Conservation (phyloP, 2,113 vertebrate species). For the Heterocephalus glaber region DNA sequence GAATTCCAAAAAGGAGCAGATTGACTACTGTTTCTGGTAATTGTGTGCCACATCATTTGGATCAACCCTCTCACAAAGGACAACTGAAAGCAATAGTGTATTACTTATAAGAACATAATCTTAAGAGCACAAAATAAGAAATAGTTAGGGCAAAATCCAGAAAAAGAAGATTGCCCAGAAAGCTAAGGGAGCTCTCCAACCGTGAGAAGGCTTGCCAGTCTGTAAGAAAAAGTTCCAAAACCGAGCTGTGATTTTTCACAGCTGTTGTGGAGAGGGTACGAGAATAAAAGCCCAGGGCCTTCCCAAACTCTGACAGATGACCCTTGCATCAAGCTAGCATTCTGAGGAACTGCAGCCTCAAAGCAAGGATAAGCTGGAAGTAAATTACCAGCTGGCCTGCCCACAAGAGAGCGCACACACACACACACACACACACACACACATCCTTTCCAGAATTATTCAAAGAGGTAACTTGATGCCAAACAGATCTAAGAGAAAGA, state of each 20-base stretch:
- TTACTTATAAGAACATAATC: neutral
- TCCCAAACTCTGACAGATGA: neutral
- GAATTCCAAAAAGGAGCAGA: neutral
- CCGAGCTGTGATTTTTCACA: neutral
- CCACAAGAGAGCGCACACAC: rapidly evolving
- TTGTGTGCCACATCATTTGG: neutral
- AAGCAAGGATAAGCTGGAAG: neutral
- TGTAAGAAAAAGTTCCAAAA: neutral
- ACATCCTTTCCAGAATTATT: neutral
- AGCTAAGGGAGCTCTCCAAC: neutral
- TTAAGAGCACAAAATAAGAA: neutral
- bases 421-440: neutral
- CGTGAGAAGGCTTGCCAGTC: neutral
- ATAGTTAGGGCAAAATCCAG: neutral
- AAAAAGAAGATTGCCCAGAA: neutral
- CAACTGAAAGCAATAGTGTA: neutral
- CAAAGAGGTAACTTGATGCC: neutral
- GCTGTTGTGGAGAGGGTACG: neutral
- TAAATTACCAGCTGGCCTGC: too few relatives aligned
- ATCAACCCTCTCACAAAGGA: neutral
- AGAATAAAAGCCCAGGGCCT: neutral
- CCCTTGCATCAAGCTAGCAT: neutral
- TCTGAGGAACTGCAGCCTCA: neutral
- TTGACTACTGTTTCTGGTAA: neutral
- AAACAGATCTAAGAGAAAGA: neutral